Base-by-base conservation (phyloP, 2,797 vertebrate genomes). In the Darevskia nairensis region DNA sequence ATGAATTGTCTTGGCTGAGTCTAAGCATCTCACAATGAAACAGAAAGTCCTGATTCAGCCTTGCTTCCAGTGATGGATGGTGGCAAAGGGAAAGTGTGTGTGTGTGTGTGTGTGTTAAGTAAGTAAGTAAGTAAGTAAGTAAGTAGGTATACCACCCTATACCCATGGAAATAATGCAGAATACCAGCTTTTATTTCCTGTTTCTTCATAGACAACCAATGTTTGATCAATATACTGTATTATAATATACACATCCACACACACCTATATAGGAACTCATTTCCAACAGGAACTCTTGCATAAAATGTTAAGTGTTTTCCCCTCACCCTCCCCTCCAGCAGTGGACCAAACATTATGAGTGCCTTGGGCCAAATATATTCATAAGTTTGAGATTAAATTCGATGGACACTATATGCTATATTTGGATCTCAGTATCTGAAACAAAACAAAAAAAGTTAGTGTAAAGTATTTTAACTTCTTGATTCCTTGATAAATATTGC, bases 161-260 rank as follows among this genome's bases (percentile, higher is more conserved):
- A 55, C 50, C 13, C 50, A 55, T 55, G 13, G 50, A 15, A 55
- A 55, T 55, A 82, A 82, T 82, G 71, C 19, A 74, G 55, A 50
- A 76, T 64, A 44, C 13, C 44, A 35, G 44, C 21, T 29, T 87
- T 80, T 59, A 59, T 29, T 81, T 87, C 79, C 78, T 87, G 50
- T 74, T 74, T 75, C 21, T 32, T 64, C 59, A 66, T 32, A 64
- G 19, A 44, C 35, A 72, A 6, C 35, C n/a, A 15, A 87, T 74
- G 13, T n/a, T 75, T 41, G 19, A n/a, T 41, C 55, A 44, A 39
- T 74, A 39, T 35, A 35, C 35, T 35, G 5, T 23, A 78, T 50
- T n/a, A 6, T 79, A 41, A 77, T 32, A 83, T 4, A n/a, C 46
- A 6, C 76, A 79, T 69, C 41, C 13, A 72, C 15, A 72, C 19